Evolutionary conservation across 2,888 invertebrate genomes (phyloP).

Genomic region (Ichneumoninae sp.): DNA sequence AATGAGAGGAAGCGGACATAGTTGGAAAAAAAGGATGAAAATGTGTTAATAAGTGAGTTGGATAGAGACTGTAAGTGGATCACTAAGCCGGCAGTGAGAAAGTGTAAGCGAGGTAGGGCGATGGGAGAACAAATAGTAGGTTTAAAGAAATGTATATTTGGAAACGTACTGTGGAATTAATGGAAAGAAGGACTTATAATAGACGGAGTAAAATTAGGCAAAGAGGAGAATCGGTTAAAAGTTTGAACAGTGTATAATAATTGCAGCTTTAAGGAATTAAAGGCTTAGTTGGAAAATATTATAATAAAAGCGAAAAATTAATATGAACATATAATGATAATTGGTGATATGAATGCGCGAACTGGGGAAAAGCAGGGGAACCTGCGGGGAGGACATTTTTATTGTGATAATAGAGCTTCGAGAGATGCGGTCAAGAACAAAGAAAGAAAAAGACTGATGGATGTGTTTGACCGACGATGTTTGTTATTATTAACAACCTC

Average conservation of each 20-base stretch:
- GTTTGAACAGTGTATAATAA: constrained; percentile 53
- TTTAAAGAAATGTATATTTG: constrained; percentile 23
- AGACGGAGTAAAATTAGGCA: constrained; percentile 7
- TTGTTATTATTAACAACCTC: too few species aligned
- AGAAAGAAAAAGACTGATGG: constrained; percentile 6
- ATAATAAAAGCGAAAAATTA: constrained; percentile 5
- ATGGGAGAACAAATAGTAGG: constrained; percentile 53
- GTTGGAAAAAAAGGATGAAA: constrained; percentile 54
- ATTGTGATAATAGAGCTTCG: not conserved
- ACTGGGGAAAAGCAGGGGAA: constrained; percentile 14
- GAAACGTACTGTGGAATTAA: not conserved
- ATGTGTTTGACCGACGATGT: not conserved
- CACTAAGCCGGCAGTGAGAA: constrained; percentile 52
- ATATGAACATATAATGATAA: constrained; percentile 19
- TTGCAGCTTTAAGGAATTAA: constrained; percentile 21
- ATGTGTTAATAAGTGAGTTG: constrained; percentile 14
- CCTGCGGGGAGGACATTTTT: not conserved
- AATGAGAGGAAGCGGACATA: constrained; percentile 20
- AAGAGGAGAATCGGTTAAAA: not conserved
- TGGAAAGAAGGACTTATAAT: constrained; percentile 47
- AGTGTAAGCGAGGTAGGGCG: constrained; percentile 44
- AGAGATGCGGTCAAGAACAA: constrained; percentile 43
- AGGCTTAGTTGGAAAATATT: not conserved
- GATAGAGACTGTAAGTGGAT: constrained; percentile 44
- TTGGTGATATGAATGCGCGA: constrained; percentile 56